phyloP scores from a whole-genome alignment of 2,888 invertebrate genomes.

The Margaritifera margaritifera region DNA sequence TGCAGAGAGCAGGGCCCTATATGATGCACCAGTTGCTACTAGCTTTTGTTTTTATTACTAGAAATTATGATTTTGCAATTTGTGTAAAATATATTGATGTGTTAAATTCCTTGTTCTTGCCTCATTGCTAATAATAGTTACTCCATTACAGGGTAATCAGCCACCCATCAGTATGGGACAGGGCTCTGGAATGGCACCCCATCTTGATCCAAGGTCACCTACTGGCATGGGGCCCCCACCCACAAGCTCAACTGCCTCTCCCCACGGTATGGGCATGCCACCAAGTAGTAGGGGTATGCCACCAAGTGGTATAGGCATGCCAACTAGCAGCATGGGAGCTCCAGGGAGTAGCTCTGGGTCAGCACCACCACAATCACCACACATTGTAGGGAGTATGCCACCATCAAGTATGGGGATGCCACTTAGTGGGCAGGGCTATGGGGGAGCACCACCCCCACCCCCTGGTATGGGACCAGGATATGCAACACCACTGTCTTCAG shows the following conservation, averaged over 20 bases:
- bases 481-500: not conserved
- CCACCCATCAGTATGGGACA: conserved; percentile 11
- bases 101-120: not conserved
- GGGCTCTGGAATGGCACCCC: not conserved
- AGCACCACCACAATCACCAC: conserved; percentile 5
- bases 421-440: conserved; percentile 11
- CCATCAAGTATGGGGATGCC: conserved; percentile 16
- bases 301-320: conserved; percentile 8
- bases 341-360: conserved; percentile 1
- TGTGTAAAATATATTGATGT: conserved; percentile 1
- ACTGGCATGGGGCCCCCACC: conserved; percentile 23
- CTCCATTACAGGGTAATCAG: conserved; percentile 5
- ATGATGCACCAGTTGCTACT: conserved; percentile 2
- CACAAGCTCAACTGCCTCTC: conserved; percentile 18
- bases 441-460: conserved; percentile 7
- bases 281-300: conserved; percentile 13
- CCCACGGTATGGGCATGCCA: conserved; percentile 12
- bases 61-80: conserved; percentile 2
- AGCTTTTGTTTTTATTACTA: conserved; percentile 10
- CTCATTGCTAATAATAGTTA: conserved; percentile 11
- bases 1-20: not conserved
- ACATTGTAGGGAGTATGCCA: conserved; percentile 6
- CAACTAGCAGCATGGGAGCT: not conserved
- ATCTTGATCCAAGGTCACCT: conserved; percentile 3
- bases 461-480: conserved; percentile 8